Conservation (phyloP, 2,113 vertebrate species). For the Corvus hawaiiensis region DNA sequence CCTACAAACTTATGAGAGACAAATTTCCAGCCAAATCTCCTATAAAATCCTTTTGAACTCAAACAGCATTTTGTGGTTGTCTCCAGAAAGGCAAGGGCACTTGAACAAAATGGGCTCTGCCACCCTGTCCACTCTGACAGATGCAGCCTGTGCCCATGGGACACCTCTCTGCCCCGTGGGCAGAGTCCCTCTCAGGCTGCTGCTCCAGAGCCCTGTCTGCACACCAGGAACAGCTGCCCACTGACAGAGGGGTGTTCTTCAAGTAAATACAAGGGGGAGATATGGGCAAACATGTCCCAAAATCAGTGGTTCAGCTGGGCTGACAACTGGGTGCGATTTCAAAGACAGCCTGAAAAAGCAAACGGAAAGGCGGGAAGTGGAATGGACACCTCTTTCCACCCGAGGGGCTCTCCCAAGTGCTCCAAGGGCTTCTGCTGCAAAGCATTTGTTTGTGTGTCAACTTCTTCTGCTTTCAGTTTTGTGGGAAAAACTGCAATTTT, state of each 20-base stretch:
- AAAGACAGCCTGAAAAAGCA: background rate
- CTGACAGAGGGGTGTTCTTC: background rate
- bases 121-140: fast-evolving
- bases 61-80: background rate
- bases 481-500: background rate
- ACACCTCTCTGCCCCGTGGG: background rate
- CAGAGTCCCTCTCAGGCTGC: background rate
- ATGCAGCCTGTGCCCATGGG: background rate
- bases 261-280: background rate
- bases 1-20: background rate
- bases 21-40: background rate
- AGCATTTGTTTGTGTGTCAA: background rate
- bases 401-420: background rate
- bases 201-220: background rate
- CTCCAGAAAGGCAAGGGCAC: background rate
- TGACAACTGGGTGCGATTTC: background rate
- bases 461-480: background rate
- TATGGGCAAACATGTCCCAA: background rate
- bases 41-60: background rate
- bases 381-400: background rate
- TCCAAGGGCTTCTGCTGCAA: background rate
- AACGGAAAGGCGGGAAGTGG: background rate
- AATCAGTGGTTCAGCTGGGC: background rate
- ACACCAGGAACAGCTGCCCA: background rate
- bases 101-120: background rate